Percentiles rank a stretch among this genome's conserved stretches.
Conservation (phyloP, 1,140 invertebrate genomes). For the Cyrtorhinus lividipennis region DNA sequence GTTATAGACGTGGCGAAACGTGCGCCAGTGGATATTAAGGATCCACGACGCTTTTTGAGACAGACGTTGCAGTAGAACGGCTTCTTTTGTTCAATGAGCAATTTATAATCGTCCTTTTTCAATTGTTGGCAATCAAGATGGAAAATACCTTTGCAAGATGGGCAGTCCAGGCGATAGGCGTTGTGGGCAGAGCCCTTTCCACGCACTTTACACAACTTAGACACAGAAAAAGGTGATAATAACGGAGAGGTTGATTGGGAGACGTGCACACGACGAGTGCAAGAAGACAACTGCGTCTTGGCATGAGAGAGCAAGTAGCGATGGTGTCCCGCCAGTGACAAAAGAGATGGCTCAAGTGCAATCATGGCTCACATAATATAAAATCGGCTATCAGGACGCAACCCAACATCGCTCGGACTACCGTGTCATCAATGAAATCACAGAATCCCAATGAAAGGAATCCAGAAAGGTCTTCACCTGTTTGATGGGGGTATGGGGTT, state of each 20-base stretch:
- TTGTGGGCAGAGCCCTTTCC: neutral
- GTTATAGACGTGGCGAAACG: no score
- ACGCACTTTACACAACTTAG: neutral
- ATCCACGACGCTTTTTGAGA: neutral
- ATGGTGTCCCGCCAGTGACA: no score
- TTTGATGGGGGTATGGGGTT: no score
- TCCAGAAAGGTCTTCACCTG: no score
- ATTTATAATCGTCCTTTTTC: neutral
- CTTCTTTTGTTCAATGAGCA: neutral
- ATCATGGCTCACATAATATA: no score
- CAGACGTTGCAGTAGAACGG: neutral
- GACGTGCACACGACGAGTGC: neutral
- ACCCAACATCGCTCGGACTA: no score
- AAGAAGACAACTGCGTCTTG: neutral
- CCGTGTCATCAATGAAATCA: no score
- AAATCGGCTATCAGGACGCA: no score
- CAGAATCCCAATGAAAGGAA: no score
- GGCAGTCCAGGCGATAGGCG: neutral
- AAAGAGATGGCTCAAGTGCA: no score
- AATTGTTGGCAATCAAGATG: neutral
- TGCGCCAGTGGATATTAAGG: neutral
- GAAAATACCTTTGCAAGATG: neutral
- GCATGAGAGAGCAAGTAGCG: no score
- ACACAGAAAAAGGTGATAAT: neutral
- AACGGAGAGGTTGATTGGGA: neutral